These are phyloP conservation scores for Machimus rusticus DNA, from an alignment of 2,888 invertebrate species.

Conservation along the genomic window DNA sequence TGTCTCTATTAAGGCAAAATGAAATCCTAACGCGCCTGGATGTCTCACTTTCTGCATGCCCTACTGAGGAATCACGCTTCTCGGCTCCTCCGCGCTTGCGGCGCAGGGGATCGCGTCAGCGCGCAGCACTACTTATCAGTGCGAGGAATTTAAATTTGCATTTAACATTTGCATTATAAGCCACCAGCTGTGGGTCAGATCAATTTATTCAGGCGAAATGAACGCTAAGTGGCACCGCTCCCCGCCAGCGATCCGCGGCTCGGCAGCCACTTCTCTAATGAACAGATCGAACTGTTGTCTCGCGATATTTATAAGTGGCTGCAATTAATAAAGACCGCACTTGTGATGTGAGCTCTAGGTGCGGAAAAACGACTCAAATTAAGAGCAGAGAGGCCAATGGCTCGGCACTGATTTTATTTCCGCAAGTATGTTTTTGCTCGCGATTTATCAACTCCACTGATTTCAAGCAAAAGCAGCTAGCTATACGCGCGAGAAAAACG, in stretches of 20 bases:
- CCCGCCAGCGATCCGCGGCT: neutral
- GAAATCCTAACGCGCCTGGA: conserved; percentile 41
- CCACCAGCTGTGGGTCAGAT: conserved; percentile 43
- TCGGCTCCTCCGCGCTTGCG: neutral
- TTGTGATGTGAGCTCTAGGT: neutral
- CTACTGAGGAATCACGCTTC: conserved; percentile 31
- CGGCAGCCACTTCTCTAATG: neutral
- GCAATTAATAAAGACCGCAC: neutral
- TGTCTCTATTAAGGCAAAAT: conserved; percentile 40
- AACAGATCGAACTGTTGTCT: neutral
- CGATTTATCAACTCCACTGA: neutral
- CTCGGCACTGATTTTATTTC: neutral
- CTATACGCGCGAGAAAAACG: neutral
- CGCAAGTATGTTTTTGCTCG: neutral
- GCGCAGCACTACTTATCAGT: conserved; percentile 1
- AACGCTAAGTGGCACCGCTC: neutral
- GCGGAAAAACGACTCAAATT: neutral
- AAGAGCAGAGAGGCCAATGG: neutral
- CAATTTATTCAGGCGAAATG: conserved; percentile 37
- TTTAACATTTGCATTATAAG: conserved; percentile 32
- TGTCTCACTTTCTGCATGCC: conserved; percentile 40
- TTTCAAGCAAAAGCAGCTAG: neutral
- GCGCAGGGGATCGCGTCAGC: neutral
- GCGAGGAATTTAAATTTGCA: conserved; percentile 40
- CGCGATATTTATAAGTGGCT: neutral